A percentile compares a stretch with the other conserved stretches of the same genome.
These are phyloP conservation scores for Dioctria linearis DNA, from an alignment of 2,888 invertebrate species.

Conservation along the genomic window DNA sequence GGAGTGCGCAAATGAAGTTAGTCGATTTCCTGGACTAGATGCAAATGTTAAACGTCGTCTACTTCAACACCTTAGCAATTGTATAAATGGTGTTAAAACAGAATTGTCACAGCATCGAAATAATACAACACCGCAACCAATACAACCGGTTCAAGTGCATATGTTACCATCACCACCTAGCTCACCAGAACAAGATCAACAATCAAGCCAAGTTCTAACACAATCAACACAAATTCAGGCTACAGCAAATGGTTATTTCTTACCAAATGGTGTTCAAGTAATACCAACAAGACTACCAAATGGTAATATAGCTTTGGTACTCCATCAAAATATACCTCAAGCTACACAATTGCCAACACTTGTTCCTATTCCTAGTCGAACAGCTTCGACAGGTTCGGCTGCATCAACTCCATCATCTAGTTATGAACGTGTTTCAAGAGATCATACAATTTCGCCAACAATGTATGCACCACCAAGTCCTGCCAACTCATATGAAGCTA, in stretches of 20 bases:
- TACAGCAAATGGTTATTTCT: slow-evolving; percentile 74
- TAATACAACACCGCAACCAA: slow-evolving; percentile 59
- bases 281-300: slow-evolving; percentile 87
- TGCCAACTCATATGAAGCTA: slow-evolving; percentile 71
- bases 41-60: slow-evolving; percentile 81
- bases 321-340: slow-evolving; percentile 78
- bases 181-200: slow-evolving; percentile 69
- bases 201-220: slow-evolving; percentile 59
- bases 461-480: slow-evolving; percentile 76
- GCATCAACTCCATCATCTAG: slow-evolving; percentile 74
- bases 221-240: slow-evolving; percentile 67
- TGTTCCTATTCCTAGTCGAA: slow-evolving; percentile 83
- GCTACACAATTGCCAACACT: slow-evolving; percentile 77
- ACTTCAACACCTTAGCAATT: slow-evolving; percentile 83
- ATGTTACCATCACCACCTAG: slow-evolving; percentile 73
- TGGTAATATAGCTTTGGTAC: slow-evolving; percentile 85
- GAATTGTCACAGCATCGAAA: slow-evolving; percentile 64
- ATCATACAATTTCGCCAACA: slow-evolving; percentile 71
- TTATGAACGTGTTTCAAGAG: slow-evolving; percentile 69
- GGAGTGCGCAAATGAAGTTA: slow-evolving; percentile 90
- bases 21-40: slow-evolving; percentile 82
- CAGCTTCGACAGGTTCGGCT: slow-evolving; percentile 80
- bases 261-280: slow-evolving; percentile 82
- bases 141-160: slow-evolving; percentile 73
- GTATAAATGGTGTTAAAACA: slow-evolving; percentile 73